Conservation (phyloP, 1,140 invertebrate species). For the Ridgeia piscesae region DNA sequence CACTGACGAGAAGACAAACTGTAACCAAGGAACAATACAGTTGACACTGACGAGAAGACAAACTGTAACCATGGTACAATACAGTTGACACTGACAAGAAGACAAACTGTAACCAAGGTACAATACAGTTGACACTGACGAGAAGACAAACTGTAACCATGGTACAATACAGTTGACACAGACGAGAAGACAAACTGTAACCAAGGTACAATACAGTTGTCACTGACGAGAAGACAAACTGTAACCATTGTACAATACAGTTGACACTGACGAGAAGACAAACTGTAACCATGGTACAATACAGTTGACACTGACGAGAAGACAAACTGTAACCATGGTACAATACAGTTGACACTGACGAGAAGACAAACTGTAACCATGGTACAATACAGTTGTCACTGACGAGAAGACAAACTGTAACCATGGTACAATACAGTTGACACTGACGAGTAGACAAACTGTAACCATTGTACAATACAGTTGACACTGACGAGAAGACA, state of each 20-base stretch:
- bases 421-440: neutral
- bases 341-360: neutral
- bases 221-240: neutral
- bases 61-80: neutral
- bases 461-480: neutral
- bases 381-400: neutral
- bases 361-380: neutral
- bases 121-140: neutral
- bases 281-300: neutral
- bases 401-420: neutral
- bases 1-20: neutral
- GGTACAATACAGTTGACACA: neutral
- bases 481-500: neutral
- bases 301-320: neutral
- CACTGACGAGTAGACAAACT: neutral
- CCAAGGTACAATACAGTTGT: neutral
- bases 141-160: neutral
- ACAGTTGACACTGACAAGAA: neutral
- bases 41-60: neutral
- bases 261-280: neutral
- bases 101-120: neutral
- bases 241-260: neutral
- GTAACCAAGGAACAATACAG: neutral
- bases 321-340: neutral
- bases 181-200: neutral